Evolutionary conservation across 2,113 vertebrate species (phyloP), one percentile per base, ranked within the genome.

Genomic region (Hystrix cristata): DNA sequence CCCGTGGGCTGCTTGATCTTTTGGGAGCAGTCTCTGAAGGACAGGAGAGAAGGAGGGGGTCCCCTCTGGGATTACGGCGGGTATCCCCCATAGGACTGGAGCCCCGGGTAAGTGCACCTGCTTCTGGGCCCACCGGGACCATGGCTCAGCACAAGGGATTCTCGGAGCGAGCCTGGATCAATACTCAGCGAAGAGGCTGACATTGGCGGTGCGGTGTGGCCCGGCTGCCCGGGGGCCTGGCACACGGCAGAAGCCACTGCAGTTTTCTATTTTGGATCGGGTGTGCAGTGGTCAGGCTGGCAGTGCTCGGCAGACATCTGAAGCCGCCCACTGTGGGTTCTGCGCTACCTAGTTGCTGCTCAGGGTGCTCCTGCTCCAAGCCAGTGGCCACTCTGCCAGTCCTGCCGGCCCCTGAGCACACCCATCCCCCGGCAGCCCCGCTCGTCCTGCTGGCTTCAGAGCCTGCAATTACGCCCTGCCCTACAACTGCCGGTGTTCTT

Each of bases 261-360:
- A 98, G 97, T 87, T 97, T 98, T 98, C 97, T 97, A 64, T 97
- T 97, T 97, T 97, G 95, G 97, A 93, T 87, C 96, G 85, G 88
- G 60, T 31, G 82, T 96, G 96, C 31, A 90, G 93, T 95, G 96
- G 81, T 83, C 90, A 97, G 96, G 87, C 76, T 5, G 48, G 53
- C 83, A 79, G 51, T 76, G 87, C 87, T 92, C 90, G 91, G 80
- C 95, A 97, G 97, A 96, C 95, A 53, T 98, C 94, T 96, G 78
- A 97, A 94, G 86, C 90, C 7, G 21, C 95, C 82, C 78, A 79
- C 83, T 64, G 0, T 88, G 92, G 72, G 72, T 84, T 97, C 86
- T 10, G 51, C 62, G 90, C 82, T 97, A 95, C 96, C 82, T 97
- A 95, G 96, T 96, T 97, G 89, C 85, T 96, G 85, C 81, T 57